These are phyloP conservation scores for Pangasianodon gigas DNA, from an alignment of 2,113 vertebrate genomes.

Conservation along the genomic window DNA sequence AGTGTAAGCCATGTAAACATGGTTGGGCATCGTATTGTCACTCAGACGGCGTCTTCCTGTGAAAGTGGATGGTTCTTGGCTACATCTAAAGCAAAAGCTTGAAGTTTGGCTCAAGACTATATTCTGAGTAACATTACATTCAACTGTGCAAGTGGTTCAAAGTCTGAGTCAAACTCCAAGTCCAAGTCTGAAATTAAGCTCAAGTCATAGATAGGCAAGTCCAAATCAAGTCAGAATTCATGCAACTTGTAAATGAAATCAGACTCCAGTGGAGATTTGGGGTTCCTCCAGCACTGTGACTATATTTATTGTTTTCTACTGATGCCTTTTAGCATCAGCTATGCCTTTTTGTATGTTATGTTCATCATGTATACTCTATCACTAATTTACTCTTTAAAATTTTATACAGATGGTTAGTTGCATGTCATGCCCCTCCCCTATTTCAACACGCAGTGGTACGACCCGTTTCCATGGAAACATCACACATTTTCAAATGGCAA, in stretches of 20 bases:
- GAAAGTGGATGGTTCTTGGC: neutral
- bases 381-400: neutral
- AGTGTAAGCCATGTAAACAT: neutral
- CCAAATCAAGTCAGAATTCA: neutral
- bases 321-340: neutral
- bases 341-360: neutral
- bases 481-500: neutral
- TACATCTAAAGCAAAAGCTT: neutral
- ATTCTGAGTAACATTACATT: neutral
- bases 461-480: conserved; percentile 26
- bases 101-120: neutral
- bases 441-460: neutral
- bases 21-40: neutral
- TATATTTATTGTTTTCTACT: neutral
- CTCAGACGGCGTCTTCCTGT: neutral
- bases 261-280: neutral
- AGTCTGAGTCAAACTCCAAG: neutral
- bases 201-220: neutral
- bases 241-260: neutral
- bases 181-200: neutral
- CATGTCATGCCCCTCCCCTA: neutral
- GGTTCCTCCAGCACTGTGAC: neutral
- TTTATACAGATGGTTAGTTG: neutral
- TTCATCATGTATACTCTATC: neutral
- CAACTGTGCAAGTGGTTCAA: neutral